Percentiles rank a stretch among this genome's conserved stretches.
Conservation (phyloP, 2,797 vertebrate species). For the Gambelia wislizenii region DNA sequence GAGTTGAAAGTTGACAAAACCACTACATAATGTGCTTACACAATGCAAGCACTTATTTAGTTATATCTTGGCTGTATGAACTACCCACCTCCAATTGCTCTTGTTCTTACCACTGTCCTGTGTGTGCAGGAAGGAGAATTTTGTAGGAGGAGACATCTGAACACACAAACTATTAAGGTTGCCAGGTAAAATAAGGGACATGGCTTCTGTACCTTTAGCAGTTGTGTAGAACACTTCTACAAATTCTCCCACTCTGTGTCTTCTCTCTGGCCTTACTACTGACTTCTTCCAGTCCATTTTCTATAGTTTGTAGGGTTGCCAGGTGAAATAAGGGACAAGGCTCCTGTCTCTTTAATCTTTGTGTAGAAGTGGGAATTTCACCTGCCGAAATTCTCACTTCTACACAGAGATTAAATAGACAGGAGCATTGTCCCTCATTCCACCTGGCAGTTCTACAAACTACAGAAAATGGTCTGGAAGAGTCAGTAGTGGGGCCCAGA, state of each 20-base stretch:
- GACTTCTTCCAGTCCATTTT: neutral
- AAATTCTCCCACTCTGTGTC: neutral
- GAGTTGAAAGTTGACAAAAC: neutral
- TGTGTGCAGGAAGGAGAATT: neutral
- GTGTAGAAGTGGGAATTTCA: too few species aligned
- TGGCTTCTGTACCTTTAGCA: too few species aligned
- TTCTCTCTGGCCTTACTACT: neutral
- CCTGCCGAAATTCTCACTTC: too few species aligned
- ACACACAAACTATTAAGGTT: neutral
- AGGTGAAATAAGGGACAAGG: too few species aligned
- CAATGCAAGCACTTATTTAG: neutral
- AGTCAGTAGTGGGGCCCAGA: neutral
- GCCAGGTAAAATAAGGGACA: too few species aligned
- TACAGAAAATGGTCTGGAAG: neutral
- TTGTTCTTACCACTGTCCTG: neutral
- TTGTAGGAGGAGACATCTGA: neutral
- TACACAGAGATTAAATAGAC: too few species aligned
- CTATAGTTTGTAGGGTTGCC: too few species aligned
- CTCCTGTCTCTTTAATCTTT: too few species aligned
- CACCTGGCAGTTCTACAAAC: too few species aligned
- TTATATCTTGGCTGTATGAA: neutral
- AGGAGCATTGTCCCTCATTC: too few species aligned
- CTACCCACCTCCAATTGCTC: neutral
- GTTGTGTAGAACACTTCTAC: too few species aligned
- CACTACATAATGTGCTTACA: neutral